Percentiles rank a stretch among this genome's conserved stretches.
Evolutionary conservation across 2,797 vertebrate species (phyloP).

Genomic region (Epinephelus coioides): DNA sequence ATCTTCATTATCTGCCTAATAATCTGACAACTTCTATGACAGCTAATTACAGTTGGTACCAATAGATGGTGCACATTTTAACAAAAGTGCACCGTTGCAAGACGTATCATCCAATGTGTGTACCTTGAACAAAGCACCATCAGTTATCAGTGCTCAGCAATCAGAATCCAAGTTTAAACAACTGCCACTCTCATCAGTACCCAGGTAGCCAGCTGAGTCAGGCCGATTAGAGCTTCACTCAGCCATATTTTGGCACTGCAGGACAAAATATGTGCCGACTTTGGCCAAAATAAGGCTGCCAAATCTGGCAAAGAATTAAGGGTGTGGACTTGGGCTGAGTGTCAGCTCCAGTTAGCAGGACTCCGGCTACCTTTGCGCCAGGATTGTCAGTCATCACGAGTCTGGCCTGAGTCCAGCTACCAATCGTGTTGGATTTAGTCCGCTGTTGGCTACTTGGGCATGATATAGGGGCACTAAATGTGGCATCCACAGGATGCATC

Average conservation of each 20-base stretch:
- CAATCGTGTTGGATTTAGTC: constrained; percentile 43
- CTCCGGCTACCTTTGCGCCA: constrained; percentile 43
- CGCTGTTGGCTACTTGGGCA: constrained; percentile 29
- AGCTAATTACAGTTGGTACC: neutral
- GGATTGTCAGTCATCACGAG: constrained; percentile 27
- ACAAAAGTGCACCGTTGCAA: neutral
- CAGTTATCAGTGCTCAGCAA: neutral
- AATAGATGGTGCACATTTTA: neutral
- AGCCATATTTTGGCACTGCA: constrained; percentile 43
- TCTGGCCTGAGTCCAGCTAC: constrained; percentile 42
- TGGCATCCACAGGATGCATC: constrained; percentile 7
- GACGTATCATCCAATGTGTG: neutral
- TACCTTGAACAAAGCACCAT: neutral
- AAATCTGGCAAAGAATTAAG: constrained; percentile 48
- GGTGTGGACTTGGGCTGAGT: constrained; percentile 45
- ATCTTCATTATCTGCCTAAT: constrained; percentile 10
- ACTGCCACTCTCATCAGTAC: constrained; percentile 41
- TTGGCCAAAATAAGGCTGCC: constrained; percentile 35
- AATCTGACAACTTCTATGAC: neutral
- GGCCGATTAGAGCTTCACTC: constrained; percentile 46
- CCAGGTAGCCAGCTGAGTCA: constrained; percentile 62
- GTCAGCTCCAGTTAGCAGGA: constrained; percentile 48
- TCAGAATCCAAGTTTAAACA: constrained; percentile 23
- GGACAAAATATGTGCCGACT: constrained; percentile 36
- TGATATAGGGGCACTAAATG: constrained; percentile 30